Conservation (phyloP, 2,888 invertebrate genomes). For the Candidula unifasciata region DNA sequence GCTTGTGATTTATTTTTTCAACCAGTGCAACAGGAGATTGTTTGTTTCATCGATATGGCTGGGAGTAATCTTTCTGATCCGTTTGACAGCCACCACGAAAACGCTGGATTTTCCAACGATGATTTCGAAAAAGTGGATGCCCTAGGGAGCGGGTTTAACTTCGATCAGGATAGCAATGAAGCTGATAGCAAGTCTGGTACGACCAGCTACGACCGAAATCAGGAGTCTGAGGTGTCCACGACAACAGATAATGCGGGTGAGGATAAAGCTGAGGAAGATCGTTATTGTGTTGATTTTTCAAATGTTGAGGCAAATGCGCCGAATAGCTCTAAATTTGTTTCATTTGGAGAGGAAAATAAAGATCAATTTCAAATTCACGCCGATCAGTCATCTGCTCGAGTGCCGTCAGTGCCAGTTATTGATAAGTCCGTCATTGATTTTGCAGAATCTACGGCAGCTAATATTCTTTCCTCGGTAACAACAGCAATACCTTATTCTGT, state of each 20-base stretch:
- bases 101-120: constrained; percentile 55
- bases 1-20: not conserved
- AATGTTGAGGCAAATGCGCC: constrained; percentile 56
- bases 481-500: constrained; percentile 55
- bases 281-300: constrained; percentile 62
- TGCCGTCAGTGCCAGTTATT: constrained; percentile 55
- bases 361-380: constrained; percentile 34
- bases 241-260: constrained; percentile 64
- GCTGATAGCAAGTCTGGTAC: not conserved
- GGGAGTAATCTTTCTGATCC: constrained; percentile 30
- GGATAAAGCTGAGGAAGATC: constrained; percentile 68
- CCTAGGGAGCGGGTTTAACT: constrained; percentile 31
- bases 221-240: constrained; percentile 68
- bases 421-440: constrained; percentile 49
- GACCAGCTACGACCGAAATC: constrained; percentile 47
- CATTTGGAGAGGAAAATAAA: constrained; percentile 54
- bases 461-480: constrained; percentile 47
- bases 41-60: constrained; percentile 49
- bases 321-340: constrained; percentile 54
- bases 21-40: not conserved
- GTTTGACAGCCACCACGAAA: constrained; percentile 56
- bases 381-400: constrained; percentile 52
- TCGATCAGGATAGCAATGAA: constrained; percentile 35
- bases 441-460: constrained; percentile 41
- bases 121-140: constrained; percentile 57